Base-by-base conservation (phyloP, 1,140 invertebrate genomes). In the Trissolcus basalis region DNA sequence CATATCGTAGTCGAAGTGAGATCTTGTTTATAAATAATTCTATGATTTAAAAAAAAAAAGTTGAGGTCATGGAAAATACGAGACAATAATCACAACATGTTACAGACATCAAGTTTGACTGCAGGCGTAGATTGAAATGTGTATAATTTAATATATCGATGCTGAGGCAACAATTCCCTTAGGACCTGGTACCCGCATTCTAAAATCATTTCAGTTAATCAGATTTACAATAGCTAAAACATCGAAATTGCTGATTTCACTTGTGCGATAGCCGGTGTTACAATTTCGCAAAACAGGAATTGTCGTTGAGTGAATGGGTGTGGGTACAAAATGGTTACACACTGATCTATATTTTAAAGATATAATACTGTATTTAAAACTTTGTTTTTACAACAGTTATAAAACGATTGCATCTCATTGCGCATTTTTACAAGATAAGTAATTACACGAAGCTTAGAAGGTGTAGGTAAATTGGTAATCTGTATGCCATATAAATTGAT, bases 91-190 rank as follows among this genome's bases (percentile, higher is more conserved):
- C 19, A 27, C 19, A n/a, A n/a, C n/a, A 27, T 27, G 6, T 27
- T 27, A 27, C 19, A 27, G 19, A 27, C 19, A 27, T 27, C 1
- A 27, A 27, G 19, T 27, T 27, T 27, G 19, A 6, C 19, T 27
- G 19, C 19, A 27, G 6, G 19, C 19, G 6, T 27, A 27, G 19
- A 27, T 27, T 27, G 19, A 27, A 6, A 27, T 27, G 19, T 39
- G 32, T 36, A 39, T 39, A 39, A 11, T 48, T 56, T 72, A 74
- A 75, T 75, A 58, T 45, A 75, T 45, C 36, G 49, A 41, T 71
- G 51, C n/a, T 44, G 68, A 49, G 50, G 72, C 44, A 51, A 75
- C 7, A 16, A 75, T 63, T 68, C 72, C 64, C 68, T 69, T 75
- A 16, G 72, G 58, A 58, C 64, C 45, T 4, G 63, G 64, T 67